A percentile compares a stretch with the other conserved stretches of the same genome.
Evolutionary conservation across 2,113 vertebrate species (phyloP).

Genomic region (Nothocercus nigrocapillus): DNA sequence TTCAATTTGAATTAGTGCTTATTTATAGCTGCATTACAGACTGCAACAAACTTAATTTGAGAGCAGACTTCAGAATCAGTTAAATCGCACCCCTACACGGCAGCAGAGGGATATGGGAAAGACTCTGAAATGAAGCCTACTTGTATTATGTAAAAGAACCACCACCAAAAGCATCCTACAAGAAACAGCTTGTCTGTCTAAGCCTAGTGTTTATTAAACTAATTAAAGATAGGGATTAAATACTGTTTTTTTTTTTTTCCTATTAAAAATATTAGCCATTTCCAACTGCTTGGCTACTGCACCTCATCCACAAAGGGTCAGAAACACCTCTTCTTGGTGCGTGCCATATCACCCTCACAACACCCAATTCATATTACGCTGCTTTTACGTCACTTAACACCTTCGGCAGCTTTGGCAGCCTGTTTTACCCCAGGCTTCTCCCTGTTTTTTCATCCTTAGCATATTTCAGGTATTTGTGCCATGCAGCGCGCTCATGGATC

Average conservation of each 20-base stretch:
- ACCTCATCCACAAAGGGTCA: not conserved
- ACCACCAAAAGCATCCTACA: not conserved
- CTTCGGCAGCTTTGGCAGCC: not conserved
- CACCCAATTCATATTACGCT: not conserved
- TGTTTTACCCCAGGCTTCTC: not conserved
- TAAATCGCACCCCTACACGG: not conserved
- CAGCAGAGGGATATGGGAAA: not conserved
- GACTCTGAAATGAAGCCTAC: not conserved
- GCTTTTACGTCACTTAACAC: not conserved
- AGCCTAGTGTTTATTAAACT: slow-evolving; percentile 1
- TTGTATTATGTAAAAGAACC: not conserved
- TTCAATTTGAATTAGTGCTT: not conserved
- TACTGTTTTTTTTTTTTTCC: not conserved
- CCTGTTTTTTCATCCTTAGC: not conserved
- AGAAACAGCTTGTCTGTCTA: slow-evolving; percentile 16
- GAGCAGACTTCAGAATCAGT: not conserved
- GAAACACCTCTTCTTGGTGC: rapidly evolving
- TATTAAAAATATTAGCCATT: not conserved
- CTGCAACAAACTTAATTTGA: not conserved
- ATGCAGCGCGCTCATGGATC: not conserved
- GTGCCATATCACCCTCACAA: no score
- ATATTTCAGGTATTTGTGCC: not conserved
- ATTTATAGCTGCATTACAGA: not conserved
- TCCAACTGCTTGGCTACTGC: not conserved
- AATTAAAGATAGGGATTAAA: not conserved